Base-by-base conservation (phyloP, 2,113 vertebrate species). In the Australoheros scitulus region DNA sequence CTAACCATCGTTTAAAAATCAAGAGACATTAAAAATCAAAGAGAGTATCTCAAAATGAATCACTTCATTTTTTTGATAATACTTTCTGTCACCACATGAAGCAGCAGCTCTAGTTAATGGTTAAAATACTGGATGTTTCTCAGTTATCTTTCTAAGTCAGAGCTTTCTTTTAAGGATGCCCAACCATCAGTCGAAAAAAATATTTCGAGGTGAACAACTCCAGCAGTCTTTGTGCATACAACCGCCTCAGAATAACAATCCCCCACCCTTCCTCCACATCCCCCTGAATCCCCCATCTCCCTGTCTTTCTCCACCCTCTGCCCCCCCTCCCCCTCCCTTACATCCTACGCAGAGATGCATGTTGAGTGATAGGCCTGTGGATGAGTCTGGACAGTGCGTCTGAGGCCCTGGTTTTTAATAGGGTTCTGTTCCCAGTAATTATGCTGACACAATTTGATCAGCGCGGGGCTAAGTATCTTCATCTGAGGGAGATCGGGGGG, bases 341-440 rank as follows among this genome's bases (percentile, higher is more conserved):
- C 91, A 84, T 88, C 82, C 87, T 83, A 87, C 82, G 85, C 90
- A 91, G 88, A 91, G 89, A 90, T 90, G 88, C 11, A n/a, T 84
- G 81, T 83, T 89, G 93, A 95, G 82, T 26, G 92, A 94, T 93
- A 88, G 95, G 89, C 90, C 68, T 68, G 34, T 15, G 87, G 91
- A 95, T 88, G 91, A 95, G 91, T 88, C 58, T 57, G 94, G 94
- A 95, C 96, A 92, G 84, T 93, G 92, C 94, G 92, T 96, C 95
- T 90, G 91, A 94, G 94, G 92, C 65, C 74, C 92, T 94, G 94
- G 93, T 95, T 95, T 96, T 96, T 99, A 97, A 97, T 96, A 96
- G 96, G 96, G 94, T 97, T 95, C 96, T 97, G 96, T 96, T 96
- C 96, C 94, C 95, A 97, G 96, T 97, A 97, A 98, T 98, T 98